Percentiles rank a stretch among this genome's conserved stretches.
Evolutionary conservation across 2,113 vertebrate species (phyloP).

Genomic region (Cinclus cinclus): DNA sequence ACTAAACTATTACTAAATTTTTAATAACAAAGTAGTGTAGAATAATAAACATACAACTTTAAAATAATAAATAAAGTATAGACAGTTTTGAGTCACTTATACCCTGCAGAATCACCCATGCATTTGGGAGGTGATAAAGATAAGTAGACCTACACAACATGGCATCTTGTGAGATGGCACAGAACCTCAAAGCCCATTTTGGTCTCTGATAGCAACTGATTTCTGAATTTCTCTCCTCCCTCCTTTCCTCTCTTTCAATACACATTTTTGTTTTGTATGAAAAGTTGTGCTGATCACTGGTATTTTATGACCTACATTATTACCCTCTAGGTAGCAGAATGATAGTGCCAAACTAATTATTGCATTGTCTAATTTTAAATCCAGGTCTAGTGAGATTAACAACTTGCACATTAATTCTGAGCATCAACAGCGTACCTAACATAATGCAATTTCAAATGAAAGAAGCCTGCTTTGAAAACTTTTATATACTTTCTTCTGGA

Average conservation of each 20-base stretch:
- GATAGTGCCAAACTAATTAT: slow-evolving; percentile 85
- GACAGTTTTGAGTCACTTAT: slow-evolving; percentile 25
- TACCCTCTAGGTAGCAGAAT: slow-evolving; percentile 80
- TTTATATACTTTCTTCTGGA: slow-evolving; percentile 54
- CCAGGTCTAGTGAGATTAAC: slow-evolving; percentile 83
- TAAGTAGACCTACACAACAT: slow-evolving; percentile 24
- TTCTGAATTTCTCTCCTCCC: slow-evolving; percentile 34
- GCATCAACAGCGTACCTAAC: slow-evolving; percentile 75
- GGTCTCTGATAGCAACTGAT: slow-evolving; percentile 15
- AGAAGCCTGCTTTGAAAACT: slow-evolving; percentile 68
- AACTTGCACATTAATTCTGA: slow-evolving; percentile 81
- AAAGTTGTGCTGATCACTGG: slow-evolving; percentile 73
- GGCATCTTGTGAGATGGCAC: neutral
- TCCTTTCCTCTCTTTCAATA: slow-evolving; percentile 40
- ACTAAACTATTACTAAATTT: neutral
- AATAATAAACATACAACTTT: neutral
- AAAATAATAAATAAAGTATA: neutral
- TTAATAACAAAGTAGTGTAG: neutral
- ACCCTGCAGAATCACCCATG: neutral
- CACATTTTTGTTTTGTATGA: slow-evolving; percentile 67
- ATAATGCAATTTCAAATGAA: slow-evolving; percentile 73
- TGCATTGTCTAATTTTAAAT: slow-evolving; percentile 85
- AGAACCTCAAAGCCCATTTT: slow-evolving; percentile 13
- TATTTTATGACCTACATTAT: slow-evolving; percentile 86
- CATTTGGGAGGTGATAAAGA: neutral